Percentiles rank a stretch among this genome's conserved stretches.
phyloP scores from a whole-genome alignment of 1,140 invertebrate species.

The Megathymus violae region DNA sequence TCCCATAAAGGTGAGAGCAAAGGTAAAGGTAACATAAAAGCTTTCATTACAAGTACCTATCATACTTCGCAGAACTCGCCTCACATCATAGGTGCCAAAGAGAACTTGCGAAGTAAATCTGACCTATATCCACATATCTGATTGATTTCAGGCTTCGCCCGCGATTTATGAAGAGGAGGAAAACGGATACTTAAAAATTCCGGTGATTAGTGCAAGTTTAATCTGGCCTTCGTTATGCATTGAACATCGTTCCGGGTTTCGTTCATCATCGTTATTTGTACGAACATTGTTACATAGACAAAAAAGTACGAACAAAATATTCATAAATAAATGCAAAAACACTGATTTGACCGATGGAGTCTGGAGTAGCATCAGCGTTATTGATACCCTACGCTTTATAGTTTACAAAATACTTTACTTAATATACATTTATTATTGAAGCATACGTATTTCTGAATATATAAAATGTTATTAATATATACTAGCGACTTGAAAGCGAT shows the following conservation, averaged over 20 bases:
- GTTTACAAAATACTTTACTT: too few species aligned
- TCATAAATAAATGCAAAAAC: too few species aligned
- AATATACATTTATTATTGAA: too few species aligned
- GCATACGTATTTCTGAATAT: too few species aligned
- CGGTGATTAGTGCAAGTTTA: conserved; percentile 5
- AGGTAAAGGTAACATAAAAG: background rate
- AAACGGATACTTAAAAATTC: conserved; percentile 2
- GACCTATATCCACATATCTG: conserved; percentile 17
- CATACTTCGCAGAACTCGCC: conserved; percentile 2
- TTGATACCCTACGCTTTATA: too few species aligned
- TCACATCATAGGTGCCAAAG: background rate
- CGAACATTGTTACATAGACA: too few species aligned
- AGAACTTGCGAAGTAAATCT: conserved; percentile 3
- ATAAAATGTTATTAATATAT: too few species aligned
- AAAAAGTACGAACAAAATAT: too few species aligned
- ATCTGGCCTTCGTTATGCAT: background rate
- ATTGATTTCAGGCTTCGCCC: conserved; percentile 6
- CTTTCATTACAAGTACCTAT: background rate
- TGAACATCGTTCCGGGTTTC: background rate
- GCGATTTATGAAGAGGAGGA: conserved; percentile 9
- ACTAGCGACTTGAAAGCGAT: too few species aligned
- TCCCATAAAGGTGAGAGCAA: too few species aligned
- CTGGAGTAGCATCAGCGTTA: too few species aligned
- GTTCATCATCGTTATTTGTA: background rate
- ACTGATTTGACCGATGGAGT: too few species aligned